phyloP scores from a whole-genome alignment of 1,140 invertebrate genomes.

The Acromyrmex heyeri region DNA sequence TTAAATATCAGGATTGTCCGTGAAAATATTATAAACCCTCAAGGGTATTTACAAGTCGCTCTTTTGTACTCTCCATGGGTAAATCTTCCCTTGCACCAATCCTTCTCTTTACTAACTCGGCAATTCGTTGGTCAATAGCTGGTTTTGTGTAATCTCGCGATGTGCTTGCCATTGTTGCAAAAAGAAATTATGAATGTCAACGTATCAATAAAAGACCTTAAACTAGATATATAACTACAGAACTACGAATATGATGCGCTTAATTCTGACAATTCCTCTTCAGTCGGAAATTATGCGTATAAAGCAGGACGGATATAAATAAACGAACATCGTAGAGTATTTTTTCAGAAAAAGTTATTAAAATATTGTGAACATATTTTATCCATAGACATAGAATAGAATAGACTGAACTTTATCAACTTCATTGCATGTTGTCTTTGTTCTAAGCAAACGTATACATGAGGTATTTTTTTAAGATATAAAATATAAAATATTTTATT shows the following conservation, averaged over 20 bases:
- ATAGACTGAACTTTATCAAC: no score
- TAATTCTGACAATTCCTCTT: constrained; percentile 38
- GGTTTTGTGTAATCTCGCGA: constrained; percentile 78
- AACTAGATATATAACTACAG: not conserved
- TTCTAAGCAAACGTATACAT: no score
- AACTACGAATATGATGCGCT: not conserved
- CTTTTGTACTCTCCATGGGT: constrained; percentile 72
- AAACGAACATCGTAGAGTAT: constrained; percentile 25
- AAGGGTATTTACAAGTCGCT: constrained; percentile 74
- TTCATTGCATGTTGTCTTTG: no score
- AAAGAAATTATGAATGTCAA: not conserved
- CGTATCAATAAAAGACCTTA: not conserved
- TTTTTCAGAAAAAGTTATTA: constrained; percentile 15
- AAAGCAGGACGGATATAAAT: constrained; percentile 10
- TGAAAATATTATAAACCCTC: constrained; percentile 3
- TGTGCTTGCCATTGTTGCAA: constrained; percentile 64
- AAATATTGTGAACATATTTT: not conserved
- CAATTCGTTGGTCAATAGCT: constrained; percentile 77
- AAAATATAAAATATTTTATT: no score
- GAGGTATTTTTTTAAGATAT: no score
- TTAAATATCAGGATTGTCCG: not conserved
- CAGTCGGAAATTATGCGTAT: constrained; percentile 27
- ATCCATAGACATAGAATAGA: no score
- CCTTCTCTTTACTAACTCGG: constrained; percentile 77
- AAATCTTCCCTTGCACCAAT: constrained; percentile 67